phyloP scores from a whole-genome alignment of 2,888 invertebrate genomes.

The Drosophila subquinaria region DNA sequence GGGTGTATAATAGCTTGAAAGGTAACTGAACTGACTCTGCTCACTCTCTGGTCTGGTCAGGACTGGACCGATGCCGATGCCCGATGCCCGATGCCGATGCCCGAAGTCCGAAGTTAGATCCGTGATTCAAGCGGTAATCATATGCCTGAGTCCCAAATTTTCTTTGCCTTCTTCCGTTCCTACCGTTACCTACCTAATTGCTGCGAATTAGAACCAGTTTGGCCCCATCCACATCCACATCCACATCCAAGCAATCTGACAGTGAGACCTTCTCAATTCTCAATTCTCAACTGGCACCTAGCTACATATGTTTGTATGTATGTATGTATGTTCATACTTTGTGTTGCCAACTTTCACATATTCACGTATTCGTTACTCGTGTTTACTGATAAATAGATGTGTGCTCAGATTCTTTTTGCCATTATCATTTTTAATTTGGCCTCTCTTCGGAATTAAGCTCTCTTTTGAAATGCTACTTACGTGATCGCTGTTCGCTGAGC shows the following conservation, averaged over 20 bases:
- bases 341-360: slow-evolving; percentile 1
- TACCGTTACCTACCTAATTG: slow-evolving; percentile 25
- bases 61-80: too few relatives aligned
- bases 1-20: slow-evolving; percentile 24
- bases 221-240: slow-evolving; percentile 4
- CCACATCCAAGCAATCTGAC: slow-evolving; percentile 18
- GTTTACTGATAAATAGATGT: slow-evolving; percentile 11
- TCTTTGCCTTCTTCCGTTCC: slow-evolving; percentile 4
- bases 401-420: slow-evolving; percentile 1
- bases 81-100: background rate
- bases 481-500: too few relatives aligned
- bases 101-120: slow-evolving; percentile 5
- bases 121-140: slow-evolving; percentile 5
- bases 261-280: slow-evolving; percentile 19
- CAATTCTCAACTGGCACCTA: slow-evolving; percentile 16
- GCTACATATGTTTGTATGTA: background rate
- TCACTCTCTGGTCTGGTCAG: slow-evolving; percentile 2
- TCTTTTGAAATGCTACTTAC: slow-evolving; percentile 16
- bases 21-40: slow-evolving; percentile 7
- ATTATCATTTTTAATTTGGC: slow-evolving; percentile 20
- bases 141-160: slow-evolving; percentile 17
- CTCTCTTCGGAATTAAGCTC: slow-evolving; percentile 27
- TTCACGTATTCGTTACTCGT: slow-evolving; percentile 3
- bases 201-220: slow-evolving; percentile 35
- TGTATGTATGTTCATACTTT: background rate